These are phyloP conservation scores for Platysternon megacephalum DNA, from an alignment of 2,113 vertebrate species.

Conservation along the genomic window DNA sequence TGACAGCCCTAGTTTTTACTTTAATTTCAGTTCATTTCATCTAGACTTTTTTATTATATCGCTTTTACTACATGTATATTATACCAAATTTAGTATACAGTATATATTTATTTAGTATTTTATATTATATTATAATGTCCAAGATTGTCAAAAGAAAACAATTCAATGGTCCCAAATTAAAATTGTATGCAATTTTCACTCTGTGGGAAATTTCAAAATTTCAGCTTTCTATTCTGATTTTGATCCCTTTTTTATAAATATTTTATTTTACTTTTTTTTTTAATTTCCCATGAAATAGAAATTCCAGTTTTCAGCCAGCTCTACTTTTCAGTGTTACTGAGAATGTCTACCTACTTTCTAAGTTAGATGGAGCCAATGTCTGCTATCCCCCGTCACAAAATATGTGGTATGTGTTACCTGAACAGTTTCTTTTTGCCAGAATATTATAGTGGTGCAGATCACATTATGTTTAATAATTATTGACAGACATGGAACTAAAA, in stretches of 20 bases:
- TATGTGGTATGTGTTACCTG: neutral
- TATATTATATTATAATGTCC: too few species aligned
- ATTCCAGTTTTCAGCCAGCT: neutral
- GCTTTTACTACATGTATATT: too few species aligned
- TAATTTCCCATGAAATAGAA: neutral
- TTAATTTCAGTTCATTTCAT: too few species aligned
- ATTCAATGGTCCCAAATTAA: neutral
- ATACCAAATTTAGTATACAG: too few species aligned
- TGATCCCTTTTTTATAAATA: too few species aligned
- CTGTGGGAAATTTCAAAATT: neutral
- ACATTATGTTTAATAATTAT: neutral
- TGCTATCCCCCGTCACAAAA: rapidly evolving
- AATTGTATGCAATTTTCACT: neutral
- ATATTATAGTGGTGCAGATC: neutral
- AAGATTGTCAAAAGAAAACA: neutral
- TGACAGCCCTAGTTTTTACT: too few species aligned
- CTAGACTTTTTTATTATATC: too few species aligned
- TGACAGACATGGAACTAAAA: neutral
- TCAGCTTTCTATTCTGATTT: neutral
- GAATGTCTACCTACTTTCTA: conserved; percentile 8
- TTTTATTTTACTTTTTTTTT: too few species aligned
- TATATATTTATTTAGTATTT: too few species aligned
- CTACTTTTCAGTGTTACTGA: neutral
- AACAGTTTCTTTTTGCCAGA: neutral
- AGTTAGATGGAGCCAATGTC: neutral